Percentiles rank a stretch among this genome's conserved stretches.
Conservation (phyloP, 2,113 vertebrate species). For the Chaetorhynchus papuensis region DNA sequence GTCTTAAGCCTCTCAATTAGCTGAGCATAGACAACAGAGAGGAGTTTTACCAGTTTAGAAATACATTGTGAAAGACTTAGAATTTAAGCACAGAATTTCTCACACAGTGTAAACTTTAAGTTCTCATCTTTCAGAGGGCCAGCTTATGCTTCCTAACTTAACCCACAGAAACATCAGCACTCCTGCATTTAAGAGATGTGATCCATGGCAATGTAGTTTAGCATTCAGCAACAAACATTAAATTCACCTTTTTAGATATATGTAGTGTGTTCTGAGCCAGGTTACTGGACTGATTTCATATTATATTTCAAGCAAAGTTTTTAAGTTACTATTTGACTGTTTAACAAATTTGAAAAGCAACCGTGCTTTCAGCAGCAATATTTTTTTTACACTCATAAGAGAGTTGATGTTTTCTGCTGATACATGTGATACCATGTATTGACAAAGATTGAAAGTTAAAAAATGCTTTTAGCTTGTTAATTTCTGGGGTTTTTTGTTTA, state of each 20-base stretch:
- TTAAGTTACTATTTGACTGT: not conserved
- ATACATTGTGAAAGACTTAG: not conserved
- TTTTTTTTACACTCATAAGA: not conserved
- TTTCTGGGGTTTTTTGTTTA: not conserved
- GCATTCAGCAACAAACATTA: not conserved
- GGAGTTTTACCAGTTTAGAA: not conserved
- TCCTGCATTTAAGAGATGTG: not conserved
- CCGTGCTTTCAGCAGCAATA: not conserved
- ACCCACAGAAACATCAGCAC: not conserved
- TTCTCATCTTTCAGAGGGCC: not conserved
- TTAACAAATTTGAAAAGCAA: not conserved
- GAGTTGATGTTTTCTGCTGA: not conserved
- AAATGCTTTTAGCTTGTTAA: not conserved
- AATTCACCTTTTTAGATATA: not conserved
- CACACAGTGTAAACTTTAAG: not conserved
- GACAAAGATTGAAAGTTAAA: not conserved
- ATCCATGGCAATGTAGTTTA: not conserved
- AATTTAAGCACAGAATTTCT: not conserved
- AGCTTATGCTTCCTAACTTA: not conserved
- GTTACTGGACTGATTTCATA: not conserved
- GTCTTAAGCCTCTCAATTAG: not conserved
- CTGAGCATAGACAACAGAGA: not conserved
- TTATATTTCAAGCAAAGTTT: not conserved
- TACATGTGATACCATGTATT: not conserved
- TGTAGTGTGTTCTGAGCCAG: not conserved